phyloP scores from a whole-genome alignment of 2,797 vertebrate species.

The Periophthalmus magnuspinnatus region DNA sequence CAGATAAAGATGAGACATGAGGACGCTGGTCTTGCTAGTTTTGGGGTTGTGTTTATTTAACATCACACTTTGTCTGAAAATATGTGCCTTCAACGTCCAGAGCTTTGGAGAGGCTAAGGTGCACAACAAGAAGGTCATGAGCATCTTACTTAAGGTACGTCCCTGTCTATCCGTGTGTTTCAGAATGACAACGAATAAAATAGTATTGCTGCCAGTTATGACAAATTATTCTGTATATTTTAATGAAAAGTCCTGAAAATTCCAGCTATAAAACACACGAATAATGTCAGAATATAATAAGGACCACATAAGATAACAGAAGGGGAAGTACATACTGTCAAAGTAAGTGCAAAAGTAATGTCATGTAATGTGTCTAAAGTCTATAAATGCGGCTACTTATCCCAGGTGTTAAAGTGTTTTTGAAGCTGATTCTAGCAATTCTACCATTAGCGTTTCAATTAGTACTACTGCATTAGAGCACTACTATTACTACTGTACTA shows the following conservation, averaged over 20 bases:
- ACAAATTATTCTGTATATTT: background rate
- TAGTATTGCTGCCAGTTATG: background rate
- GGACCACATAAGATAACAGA: background rate
- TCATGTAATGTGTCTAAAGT: no score
- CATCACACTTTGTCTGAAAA: conserved; percentile 69
- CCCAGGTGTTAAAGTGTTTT: background rate
- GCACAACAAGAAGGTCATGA: conserved; percentile 79
- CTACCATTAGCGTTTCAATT: background rate
- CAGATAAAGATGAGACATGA: conserved; percentile 62
- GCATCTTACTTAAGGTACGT: conserved; percentile 76
- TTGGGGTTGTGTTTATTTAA: conserved; percentile 49
- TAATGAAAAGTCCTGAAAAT: background rate
- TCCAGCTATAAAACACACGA: background rate
- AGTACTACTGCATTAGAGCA: background rate
- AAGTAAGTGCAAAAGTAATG: no score
- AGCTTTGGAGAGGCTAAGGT: conserved; percentile 83
- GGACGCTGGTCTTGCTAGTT: conserved; percentile 56
- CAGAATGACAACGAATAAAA: background rate
- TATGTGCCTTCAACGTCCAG: conserved; percentile 84
- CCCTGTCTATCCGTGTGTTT: background rate
- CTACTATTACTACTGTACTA: background rate
- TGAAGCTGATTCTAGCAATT: background rate
- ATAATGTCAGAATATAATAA: background rate
- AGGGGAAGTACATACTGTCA: background rate
- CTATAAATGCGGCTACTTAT: no score